Conservation (phyloP, 1,140 invertebrate species). For the Sesamia nonagrioides region DNA sequence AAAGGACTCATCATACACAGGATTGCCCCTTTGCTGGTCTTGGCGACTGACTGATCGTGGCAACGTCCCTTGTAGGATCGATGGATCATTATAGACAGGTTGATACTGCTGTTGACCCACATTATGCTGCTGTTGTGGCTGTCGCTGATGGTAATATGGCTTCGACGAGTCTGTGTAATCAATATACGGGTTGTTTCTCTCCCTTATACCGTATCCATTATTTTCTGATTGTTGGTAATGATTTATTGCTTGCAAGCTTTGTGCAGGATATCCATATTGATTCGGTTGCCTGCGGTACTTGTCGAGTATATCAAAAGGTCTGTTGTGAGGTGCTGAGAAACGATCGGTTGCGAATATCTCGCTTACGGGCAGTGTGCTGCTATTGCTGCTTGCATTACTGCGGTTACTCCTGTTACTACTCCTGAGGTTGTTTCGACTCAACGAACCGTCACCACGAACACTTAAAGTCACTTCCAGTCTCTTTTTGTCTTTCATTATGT, state of each 20-base stretch:
- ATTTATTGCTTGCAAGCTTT: constrained; percentile 78
- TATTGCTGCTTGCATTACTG: constrained; percentile 74
- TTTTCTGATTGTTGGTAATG: constrained; percentile 67
- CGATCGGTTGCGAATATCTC: constrained; percentile 82
- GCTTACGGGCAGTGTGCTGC: constrained; percentile 70
- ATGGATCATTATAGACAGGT: constrained; percentile 66
- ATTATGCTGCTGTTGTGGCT: constrained; percentile 59
- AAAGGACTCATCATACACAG: constrained; percentile 50
- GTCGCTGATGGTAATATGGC: constrained; percentile 39
- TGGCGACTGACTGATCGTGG: constrained; percentile 49
- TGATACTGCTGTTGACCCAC: constrained; percentile 61
- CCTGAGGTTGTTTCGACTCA: constrained; percentile 74
- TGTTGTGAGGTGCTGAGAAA: constrained; percentile 73
- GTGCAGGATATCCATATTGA: constrained; percentile 76
- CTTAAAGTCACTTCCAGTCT: constrained; percentile 82
- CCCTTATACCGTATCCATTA: constrained; percentile 59
- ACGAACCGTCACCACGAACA: constrained; percentile 80
- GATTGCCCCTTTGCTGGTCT: constrained; percentile 48
- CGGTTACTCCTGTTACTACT: constrained; percentile 80
- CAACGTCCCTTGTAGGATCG: constrained; percentile 65
- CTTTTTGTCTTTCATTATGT: constrained; percentile 81
- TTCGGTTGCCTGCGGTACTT: constrained; percentile 74
- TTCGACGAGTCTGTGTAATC: constrained; percentile 62
- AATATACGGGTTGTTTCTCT: constrained; percentile 69
- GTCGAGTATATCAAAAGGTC: constrained; percentile 77